These are phyloP conservation scores for Acanthopleura granulata DNA, from an alignment of 2,888 invertebrate species.

Conservation along the genomic window DNA sequence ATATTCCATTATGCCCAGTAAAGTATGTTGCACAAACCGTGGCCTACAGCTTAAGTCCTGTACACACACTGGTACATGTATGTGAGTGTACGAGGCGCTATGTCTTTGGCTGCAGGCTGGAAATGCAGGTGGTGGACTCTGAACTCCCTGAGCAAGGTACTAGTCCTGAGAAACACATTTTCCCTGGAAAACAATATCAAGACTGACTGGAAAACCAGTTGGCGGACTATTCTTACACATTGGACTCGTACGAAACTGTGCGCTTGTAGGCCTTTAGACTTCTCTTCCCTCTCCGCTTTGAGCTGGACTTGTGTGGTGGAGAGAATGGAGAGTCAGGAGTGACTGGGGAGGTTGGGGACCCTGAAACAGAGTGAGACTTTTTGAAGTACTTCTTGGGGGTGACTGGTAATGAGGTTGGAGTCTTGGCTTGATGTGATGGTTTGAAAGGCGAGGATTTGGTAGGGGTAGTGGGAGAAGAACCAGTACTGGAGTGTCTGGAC, in stretches of 20 bases:
- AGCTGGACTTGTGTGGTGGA: constrained; percentile 30
- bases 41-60: no score
- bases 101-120: no score
- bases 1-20: no score
- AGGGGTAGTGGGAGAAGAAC: constrained; percentile 22
- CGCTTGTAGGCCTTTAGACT: constrained; percentile 19
- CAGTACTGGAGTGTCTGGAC: constrained; percentile 24
- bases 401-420: constrained; percentile 31
- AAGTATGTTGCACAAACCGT: no score
- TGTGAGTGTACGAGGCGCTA: no score
- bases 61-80: no score
- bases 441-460: constrained; percentile 21
- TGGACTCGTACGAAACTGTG: constrained; percentile 29
- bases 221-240: constrained; percentile 18
- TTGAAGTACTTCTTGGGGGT: constrained; percentile 37
- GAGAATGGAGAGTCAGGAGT: constrained; percentile 38
- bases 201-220: no score
- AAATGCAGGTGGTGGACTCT: no score
- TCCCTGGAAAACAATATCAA: no score
- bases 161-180: no score
- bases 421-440: constrained; percentile 23
- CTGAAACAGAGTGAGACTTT: constrained; percentile 24
- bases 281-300: constrained; percentile 13
- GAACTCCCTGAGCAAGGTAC: no score
- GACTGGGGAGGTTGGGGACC: constrained; percentile 21